Base-by-base conservation (phyloP, 2,113 vertebrate genomes). In the Noturus placidus region DNA sequence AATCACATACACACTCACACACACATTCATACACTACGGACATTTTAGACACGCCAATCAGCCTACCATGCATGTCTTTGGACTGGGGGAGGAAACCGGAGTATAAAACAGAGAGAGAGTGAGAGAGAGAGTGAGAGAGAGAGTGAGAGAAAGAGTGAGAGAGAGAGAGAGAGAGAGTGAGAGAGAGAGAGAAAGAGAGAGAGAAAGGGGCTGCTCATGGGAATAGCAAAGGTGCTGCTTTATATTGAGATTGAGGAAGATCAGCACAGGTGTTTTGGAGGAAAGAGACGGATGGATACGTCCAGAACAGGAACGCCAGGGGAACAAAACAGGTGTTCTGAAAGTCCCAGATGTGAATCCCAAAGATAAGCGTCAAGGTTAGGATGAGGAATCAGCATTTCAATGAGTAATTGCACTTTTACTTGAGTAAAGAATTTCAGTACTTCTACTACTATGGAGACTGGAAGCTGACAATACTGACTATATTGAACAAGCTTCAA, bases 271-370 rank as follows among this genome's bases (percentile, higher is more conserved):
- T 67, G 82, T 67, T 84, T 69, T 25, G 46, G 65, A 54, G 42
- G 65, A 84, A 84, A 54, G n/a, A 72, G 83, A 84, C 3, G 22
- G 83, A 56, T 84, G 65, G 83, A 56, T 54, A 54, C 46, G 50
- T 84, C 67, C 22, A 57, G 67, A 30, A 84, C 67, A 38, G 67
- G 50, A 56, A 33, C 1, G 67, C 83, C 67, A 84, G 52, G 83
- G 83, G 65, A 56, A 84, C 17, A 57, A 35, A 84, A 22, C 83
- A 84, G 83, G 50, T 84, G 83, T 84, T 57, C 20, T 74, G 67
- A 72, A 72, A 33, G 20, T 61, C 79, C 79, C 79, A 82, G 79
- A 82, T 82, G 79, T 81, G 35, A 38, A 61, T 82, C 56, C 33
- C 5, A 5, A 61, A 61, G 56, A 38, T 38, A 61, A 25, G 56